These are phyloP conservation scores for Emys orbicularis DNA, from an alignment of 2,797 vertebrate genomes.

Conservation along the genomic window DNA sequence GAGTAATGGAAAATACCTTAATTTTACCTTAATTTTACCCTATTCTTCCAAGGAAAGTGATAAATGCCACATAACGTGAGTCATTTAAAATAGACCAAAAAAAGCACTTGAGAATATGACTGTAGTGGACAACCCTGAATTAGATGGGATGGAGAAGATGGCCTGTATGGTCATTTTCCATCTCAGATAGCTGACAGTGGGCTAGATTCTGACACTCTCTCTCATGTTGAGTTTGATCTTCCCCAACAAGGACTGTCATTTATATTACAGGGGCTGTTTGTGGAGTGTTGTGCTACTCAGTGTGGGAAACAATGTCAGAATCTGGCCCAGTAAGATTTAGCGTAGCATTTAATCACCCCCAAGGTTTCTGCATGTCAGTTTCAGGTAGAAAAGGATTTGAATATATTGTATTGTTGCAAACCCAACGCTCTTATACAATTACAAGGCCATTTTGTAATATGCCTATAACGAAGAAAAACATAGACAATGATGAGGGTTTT, in stretches of 20 bases:
- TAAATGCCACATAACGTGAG: not conserved
- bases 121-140: not conserved
- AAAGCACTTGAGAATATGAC: not conserved
- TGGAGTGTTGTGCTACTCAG: not conserved
- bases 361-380: slow-evolving; percentile 42
- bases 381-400: slow-evolving; percentile 33
- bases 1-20: not conserved
- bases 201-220: not conserved
- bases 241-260: not conserved
- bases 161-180: not conserved
- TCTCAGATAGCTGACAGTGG: rapidly evolving
- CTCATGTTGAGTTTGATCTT: not conserved
- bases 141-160: not conserved
- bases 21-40: not conserved
- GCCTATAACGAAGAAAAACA: slow-evolving; percentile 48
- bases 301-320: slow-evolving; percentile 3
- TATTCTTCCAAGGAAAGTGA: not conserved
- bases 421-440: slow-evolving; percentile 64
- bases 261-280: not conserved
- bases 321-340: slow-evolving; percentile 28
- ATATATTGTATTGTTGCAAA: slow-evolving; percentile 33
- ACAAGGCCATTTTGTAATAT: slow-evolving; percentile 71
- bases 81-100: not conserved
- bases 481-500: slow-evolving; percentile 60
- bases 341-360: slow-evolving; percentile 42